Conservation (phyloP, 2,888 invertebrate genomes). For the Prenolepis imparis region DNA sequence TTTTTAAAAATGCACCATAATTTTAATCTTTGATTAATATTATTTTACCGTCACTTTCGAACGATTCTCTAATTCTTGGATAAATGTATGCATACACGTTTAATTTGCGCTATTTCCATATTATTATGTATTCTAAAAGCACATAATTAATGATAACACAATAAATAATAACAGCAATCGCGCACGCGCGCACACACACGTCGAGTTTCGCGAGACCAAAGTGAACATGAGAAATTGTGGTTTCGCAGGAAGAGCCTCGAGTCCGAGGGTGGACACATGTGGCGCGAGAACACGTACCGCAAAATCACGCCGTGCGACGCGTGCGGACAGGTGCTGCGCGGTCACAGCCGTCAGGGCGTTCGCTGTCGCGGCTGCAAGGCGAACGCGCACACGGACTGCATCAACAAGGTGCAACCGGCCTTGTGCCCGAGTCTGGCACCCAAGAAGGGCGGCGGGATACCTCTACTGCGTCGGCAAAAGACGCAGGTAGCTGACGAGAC, state of each 20-base stretch:
- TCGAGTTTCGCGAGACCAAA: not conserved
- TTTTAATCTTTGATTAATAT: not conserved
- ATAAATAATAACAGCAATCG: constrained; percentile 5
- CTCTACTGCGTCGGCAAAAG: constrained; percentile 94
- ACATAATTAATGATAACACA: not conserved
- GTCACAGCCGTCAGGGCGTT: constrained; percentile 96
- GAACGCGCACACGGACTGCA: constrained; percentile 96
- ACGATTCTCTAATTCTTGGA: not conserved
- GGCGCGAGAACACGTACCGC: constrained; percentile 98
- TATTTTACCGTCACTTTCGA: not conserved
- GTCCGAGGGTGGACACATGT: constrained; percentile 92
- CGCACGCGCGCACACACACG: not conserved
- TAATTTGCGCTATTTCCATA: not conserved
- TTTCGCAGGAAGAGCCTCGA: constrained; percentile 82
- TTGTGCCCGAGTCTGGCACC: constrained; percentile 90
- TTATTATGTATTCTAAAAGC: constrained; percentile 7
- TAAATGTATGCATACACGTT: not conserved
- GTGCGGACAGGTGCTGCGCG: constrained; percentile 96
- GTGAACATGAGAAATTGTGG: constrained; percentile 9
- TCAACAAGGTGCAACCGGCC: constrained; percentile 91
- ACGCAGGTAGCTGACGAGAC: constrained; percentile 91
- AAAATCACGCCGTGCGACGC: constrained; percentile 98
- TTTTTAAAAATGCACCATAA: not conserved
- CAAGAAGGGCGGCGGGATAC: constrained; percentile 83
- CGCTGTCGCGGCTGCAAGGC: constrained; percentile 96